Conservation (phyloP, 2,888 invertebrate species). For the Anoncus sp. region DNA sequence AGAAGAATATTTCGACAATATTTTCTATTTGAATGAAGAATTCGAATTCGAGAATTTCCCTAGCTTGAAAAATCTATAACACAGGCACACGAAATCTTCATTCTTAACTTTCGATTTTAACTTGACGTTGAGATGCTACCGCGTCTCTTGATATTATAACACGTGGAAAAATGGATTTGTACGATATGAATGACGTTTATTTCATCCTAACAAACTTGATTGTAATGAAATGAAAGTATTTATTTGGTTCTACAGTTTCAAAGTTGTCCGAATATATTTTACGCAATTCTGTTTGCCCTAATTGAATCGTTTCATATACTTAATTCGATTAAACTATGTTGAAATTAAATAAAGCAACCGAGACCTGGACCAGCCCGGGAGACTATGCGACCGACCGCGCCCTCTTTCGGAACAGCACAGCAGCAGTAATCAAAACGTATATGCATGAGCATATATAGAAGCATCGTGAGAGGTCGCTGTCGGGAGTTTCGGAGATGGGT, state of each 20-base stretch:
- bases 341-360: background rate
- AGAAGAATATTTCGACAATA: no score
- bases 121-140: no score
- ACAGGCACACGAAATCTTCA: no score
- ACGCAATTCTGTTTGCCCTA: background rate
- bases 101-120: no score
- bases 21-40: no score
- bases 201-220: background rate
- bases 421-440: slow-evolving; percentile 2
- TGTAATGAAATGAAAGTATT: background rate
- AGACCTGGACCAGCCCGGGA: background rate
- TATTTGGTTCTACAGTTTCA: background rate
- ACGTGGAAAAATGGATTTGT: background rate
- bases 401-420: background rate
- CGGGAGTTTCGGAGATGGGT: background rate
- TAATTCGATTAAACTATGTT: background rate
- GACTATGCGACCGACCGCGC: background rate
- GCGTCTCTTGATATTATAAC: background rate
- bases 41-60: no score
- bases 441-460: background rate
- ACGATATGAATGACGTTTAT: background rate
- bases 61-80: no score
- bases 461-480: slow-evolving; percentile 1
- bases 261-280: background rate
- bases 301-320: background rate